Conservation (phyloP, 2,888 invertebrate species). For the Thecocarcelia acutangulata region DNA sequence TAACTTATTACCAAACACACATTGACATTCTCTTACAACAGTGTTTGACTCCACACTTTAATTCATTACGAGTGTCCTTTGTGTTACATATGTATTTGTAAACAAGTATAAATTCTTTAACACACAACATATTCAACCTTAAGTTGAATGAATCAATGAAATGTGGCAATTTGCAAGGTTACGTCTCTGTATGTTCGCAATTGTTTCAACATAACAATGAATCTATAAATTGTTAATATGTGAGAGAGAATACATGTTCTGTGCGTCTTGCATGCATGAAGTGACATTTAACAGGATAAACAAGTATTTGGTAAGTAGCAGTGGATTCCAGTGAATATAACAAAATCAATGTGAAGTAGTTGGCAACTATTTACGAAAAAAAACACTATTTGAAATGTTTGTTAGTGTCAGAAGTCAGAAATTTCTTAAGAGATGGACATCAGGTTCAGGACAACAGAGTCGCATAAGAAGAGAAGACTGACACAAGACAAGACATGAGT, state of each 20-base stretch:
- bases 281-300: constrained; percentile 38
- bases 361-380: constrained; percentile 6
- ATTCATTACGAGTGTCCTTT: constrained; percentile 1
- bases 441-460: not conserved
- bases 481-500: no score
- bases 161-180: constrained; percentile 61
- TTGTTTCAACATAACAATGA: constrained; percentile 12
- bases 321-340: not conserved
- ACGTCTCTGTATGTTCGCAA: constrained; percentile 31
- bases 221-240: constrained; percentile 38
- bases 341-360: constrained; percentile 9
- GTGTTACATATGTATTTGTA: not conserved
- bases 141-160: constrained; percentile 51
- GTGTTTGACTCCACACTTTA: not conserved
- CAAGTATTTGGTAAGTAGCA: no score
- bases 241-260: constrained; percentile 8
- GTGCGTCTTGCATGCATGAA: constrained; percentile 33
- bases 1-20: constrained; percentile 42
- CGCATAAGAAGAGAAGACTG: not conserved
- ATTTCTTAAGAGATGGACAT: constrained; percentile 4
- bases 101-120: not conserved
- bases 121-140: not conserved
- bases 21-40: constrained; percentile 38
- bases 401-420: constrained; percentile 15
- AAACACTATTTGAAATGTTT: not conserved